phyloP scores from a whole-genome alignment of 2,113 vertebrate species.

The Todiramphus chloris region DNA sequence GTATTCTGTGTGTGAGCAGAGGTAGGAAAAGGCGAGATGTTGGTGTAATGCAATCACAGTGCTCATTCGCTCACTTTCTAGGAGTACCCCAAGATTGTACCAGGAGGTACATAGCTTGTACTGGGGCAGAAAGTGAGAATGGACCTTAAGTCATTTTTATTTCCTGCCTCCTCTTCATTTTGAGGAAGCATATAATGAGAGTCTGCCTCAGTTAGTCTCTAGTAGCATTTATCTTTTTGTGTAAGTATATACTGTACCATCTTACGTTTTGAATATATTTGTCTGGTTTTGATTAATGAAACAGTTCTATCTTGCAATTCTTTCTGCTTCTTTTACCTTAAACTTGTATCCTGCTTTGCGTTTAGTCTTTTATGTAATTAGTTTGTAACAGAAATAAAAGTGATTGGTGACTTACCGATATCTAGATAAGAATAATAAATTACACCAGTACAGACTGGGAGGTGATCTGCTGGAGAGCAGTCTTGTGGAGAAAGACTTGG shows the following conservation, averaged over 20 bases:
- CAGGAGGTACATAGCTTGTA: too few species aligned
- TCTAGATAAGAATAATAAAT: too few species aligned
- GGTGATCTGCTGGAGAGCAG: too few species aligned
- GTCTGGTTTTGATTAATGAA: background rate
- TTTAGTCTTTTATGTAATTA: constrained; percentile 58
- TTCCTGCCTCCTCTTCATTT: background rate
- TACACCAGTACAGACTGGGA: too few species aligned
- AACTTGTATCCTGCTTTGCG: background rate
- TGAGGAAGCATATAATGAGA: background rate
- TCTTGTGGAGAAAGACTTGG: too few species aligned
- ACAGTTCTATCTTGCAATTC: background rate
- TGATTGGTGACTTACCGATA: constrained; percentile 23
- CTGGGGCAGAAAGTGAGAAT: background rate
- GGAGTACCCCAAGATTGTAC: background rate
- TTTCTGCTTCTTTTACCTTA: constrained; percentile 24
- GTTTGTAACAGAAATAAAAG: constrained; percentile 56
- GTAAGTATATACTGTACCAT: background rate
- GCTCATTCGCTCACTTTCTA: background rate
- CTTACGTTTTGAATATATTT: background rate
- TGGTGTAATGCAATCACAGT: fast-evolving
- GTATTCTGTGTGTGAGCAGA: background rate
- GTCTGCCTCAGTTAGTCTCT: background rate
- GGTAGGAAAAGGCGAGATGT: background rate
- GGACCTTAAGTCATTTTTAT: background rate
- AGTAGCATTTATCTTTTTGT: background rate